phyloP scores from a whole-genome alignment of 92 coral and sea anemone species.

The Desmophyllum pertusum region DNA sequence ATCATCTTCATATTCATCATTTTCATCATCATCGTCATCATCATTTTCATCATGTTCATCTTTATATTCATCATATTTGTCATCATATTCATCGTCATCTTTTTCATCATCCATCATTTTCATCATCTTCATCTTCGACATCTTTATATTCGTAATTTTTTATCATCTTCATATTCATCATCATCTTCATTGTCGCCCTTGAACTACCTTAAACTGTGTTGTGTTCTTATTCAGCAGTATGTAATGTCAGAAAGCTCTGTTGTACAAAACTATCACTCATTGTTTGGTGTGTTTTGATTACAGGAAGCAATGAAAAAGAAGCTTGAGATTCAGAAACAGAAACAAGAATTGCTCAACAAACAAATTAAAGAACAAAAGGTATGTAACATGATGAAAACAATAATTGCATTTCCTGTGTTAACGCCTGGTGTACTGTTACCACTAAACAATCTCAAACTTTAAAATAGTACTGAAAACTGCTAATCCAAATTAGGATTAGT shows the following conservation, averaged over 20 bases:
- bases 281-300: not conserved
- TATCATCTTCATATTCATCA: not conserved
- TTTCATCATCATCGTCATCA: no score
- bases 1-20: not conserved
- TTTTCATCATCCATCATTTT: not conserved
- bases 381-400: not conserved
- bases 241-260: no score
- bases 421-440: no score
- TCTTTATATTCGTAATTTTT: no score
- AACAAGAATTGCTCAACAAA: constrained; percentile 84
- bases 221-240: no score
- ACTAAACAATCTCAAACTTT: no score
- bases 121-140: not conserved
- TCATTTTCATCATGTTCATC: not conserved
- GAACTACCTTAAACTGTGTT: not conserved
- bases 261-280: not conserved
- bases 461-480: no score
- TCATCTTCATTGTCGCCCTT: not conserved
- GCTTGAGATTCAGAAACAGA: constrained; percentile 91
- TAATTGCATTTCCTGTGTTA: not conserved
- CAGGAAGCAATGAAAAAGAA: constrained; percentile 91
- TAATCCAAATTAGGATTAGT: no score
- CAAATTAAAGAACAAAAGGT: constrained; percentile 96
- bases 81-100: not conserved
- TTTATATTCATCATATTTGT: not conserved